Conservation (phyloP, 2,113 vertebrate species). For the Poeciliopsis occidentalis region DNA sequence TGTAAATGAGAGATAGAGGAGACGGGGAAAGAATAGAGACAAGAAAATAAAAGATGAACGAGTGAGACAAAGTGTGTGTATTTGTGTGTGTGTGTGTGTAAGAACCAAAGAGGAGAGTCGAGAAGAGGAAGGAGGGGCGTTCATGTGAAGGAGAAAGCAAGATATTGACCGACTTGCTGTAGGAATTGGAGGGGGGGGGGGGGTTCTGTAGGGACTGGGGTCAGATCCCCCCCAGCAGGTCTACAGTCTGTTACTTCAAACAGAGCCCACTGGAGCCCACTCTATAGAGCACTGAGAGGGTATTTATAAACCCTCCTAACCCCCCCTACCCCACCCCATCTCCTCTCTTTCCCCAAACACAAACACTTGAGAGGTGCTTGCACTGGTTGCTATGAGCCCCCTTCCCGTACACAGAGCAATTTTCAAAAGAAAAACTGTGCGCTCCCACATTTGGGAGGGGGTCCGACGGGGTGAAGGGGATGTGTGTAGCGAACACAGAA, state of each 20-base stretch:
- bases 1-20: constrained; percentile 45
- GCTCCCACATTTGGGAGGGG: constrained; percentile 53
- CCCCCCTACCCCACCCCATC: neutral
- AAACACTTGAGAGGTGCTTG: constrained; percentile 68
- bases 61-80: constrained; percentile 57
- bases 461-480: constrained; percentile 26
- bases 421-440: constrained; percentile 73
- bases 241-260: constrained; percentile 84
- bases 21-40: constrained; percentile 53
- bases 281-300: constrained; percentile 78
- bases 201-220: constrained; percentile 76
- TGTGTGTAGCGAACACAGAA: constrained; percentile 61
- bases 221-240: constrained; percentile 80
- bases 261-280: constrained; percentile 77
- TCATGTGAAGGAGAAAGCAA: constrained; percentile 66
- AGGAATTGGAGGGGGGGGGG: constrained; percentile 73
- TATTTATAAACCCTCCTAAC: constrained; percentile 78
- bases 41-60: constrained; percentile 52
- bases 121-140: constrained; percentile 53
- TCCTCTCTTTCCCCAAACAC: constrained; percentile 48
- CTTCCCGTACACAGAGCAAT: constrained; percentile 63
- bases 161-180: constrained; percentile 79
- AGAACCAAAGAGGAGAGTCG: constrained; percentile 46
- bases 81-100: constrained; percentile 10
- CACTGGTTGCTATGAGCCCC: constrained; percentile 60